phyloP scores from a whole-genome alignment of 2,888 invertebrate genomes.

The Heteromurus nitidus region DNA sequence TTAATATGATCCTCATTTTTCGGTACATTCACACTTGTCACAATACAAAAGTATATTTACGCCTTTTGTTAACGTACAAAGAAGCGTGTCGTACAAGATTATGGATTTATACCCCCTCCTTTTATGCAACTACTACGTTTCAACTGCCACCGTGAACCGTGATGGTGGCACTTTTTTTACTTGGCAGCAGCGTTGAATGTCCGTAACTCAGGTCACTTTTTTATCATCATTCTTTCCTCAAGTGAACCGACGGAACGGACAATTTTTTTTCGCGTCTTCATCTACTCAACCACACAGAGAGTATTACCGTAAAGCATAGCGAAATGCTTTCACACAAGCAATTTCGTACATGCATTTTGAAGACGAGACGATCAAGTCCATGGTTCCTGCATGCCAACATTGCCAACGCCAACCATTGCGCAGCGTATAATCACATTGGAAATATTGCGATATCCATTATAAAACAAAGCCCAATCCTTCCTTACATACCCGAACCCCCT shows the following conservation, averaged over 20 bases:
- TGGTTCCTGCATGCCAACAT: no score
- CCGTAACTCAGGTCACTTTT: neutral
- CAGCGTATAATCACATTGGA: no score
- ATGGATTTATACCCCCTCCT: conserved; percentile 16
- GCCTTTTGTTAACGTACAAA: neutral
- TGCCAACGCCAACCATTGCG: no score
- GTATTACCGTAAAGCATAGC: no score
- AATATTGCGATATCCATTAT: no score
- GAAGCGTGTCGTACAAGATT: conserved; percentile 16
- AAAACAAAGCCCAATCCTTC: no score
- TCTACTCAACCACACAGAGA: no score
- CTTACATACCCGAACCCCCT: no score
- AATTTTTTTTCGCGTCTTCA: neutral
- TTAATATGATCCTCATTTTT: neutral
- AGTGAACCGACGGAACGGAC: neutral
- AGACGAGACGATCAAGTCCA: no score
- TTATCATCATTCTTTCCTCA: conserved; percentile 3
- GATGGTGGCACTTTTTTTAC: neutral
- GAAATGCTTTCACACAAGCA: no score
- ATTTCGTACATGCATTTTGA: no score
- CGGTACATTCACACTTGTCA: neutral
- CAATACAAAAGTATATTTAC: neutral
- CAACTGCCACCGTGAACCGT: conserved; percentile 2
- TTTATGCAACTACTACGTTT: no score
- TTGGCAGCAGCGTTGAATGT: neutral